Percentiles rank a stretch among this genome's conserved stretches.
phyloP scores from a whole-genome alignment of 2,888 invertebrate genomes.

The Nysson spinosus region DNA sequence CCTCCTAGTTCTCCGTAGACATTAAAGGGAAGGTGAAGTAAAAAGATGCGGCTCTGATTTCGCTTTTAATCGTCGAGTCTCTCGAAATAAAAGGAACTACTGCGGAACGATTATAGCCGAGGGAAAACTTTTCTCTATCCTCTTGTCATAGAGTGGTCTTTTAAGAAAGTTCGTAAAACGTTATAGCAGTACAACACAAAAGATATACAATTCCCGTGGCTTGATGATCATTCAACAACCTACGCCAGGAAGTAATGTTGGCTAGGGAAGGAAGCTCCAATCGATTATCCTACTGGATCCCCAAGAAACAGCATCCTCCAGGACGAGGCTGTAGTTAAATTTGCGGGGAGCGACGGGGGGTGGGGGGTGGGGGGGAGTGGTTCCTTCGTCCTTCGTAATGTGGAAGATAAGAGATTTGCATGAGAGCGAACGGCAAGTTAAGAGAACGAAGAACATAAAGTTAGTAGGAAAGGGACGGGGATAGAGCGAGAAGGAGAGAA shows the following conservation, averaged over 20 bases:
- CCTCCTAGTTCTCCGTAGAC: neutral
- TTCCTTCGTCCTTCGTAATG: neutral
- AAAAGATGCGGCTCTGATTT: neutral
- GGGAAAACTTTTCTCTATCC: neutral
- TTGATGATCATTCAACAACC: no score
- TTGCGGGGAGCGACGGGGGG: neutral
- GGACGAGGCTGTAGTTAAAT: constrained; percentile 9
- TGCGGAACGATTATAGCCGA: neutral
- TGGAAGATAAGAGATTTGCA: constrained; percentile 4
- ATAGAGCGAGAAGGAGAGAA: constrained; percentile 10
- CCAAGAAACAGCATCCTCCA: constrained; percentile 14
- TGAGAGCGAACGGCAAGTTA: constrained; percentile 5
- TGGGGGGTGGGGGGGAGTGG: neutral
- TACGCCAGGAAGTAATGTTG: no score
- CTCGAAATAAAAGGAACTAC: neutral
- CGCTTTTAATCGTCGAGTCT: neutral
- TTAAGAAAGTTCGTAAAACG: neutral
- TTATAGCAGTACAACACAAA: no score
- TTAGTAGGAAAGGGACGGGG: no score
- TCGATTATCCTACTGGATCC: constrained; percentile 22
- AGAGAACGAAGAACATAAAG: constrained; percentile 4
- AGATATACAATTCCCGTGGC: no score
- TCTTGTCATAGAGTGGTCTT: neutral
- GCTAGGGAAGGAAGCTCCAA: constrained; percentile 9
- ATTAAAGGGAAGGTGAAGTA: neutral